phyloP scores from a whole-genome alignment of 2,797 vertebrate species.

The Parauchenoglanis ngamensis region DNA sequence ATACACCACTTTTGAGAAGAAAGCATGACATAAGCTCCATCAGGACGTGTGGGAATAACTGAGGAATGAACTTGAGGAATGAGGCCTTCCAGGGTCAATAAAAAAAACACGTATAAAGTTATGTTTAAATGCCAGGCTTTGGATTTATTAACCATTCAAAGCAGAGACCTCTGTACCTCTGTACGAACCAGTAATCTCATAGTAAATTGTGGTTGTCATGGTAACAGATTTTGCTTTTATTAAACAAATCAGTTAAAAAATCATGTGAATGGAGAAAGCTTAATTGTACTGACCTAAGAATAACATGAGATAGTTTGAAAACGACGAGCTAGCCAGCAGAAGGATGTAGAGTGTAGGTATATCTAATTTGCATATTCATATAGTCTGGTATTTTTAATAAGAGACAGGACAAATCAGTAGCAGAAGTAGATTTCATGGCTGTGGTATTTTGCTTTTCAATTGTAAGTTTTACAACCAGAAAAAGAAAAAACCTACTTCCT shows the following conservation, averaged over 20 bases:
- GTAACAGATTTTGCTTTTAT: neutral
- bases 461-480: neutral
- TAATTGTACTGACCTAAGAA: neutral
- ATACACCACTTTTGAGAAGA: neutral
- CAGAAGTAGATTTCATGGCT: neutral
- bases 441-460: too few species aligned
- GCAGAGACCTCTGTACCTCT: neutral
- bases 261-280: neutral
- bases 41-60: slow-evolving; percentile 1
- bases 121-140: too few species aligned
- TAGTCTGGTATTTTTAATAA: neutral
- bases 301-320: neutral
- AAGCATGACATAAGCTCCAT: neutral
- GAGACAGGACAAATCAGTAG: neutral
- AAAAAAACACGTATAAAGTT: neutral
- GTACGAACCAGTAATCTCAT: neutral
- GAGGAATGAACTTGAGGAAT: neutral
- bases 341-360: neutral
- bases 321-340: neutral
- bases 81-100: neutral
- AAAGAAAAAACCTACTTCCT: neutral
- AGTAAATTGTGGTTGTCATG: neutral
- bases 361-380: neutral
- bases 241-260: neutral
- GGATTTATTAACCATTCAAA: neutral